Base-by-base conservation (phyloP, 1,140 invertebrate species). In the Drosophila ohnishii region DNA sequence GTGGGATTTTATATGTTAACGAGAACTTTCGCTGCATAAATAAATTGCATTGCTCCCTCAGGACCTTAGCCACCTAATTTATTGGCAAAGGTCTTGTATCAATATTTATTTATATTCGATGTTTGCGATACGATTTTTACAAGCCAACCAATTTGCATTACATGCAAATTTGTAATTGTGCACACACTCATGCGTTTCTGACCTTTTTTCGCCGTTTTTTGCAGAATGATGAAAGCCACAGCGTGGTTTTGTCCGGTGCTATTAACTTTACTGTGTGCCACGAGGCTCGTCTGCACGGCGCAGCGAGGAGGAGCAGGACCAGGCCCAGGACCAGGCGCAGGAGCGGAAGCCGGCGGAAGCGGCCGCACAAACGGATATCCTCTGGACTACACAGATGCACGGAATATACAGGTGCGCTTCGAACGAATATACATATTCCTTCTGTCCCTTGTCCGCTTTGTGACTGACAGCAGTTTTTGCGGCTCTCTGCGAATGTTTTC, bases 191-290 rank as follows among this genome's bases (percentile, higher is more conserved):
- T 65, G 48, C 48, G 63, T 70, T 66, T 60, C 53, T 48, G 51
- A 67, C 55, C 55, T 44, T 50, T 63, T 59, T 53, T 56, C 19
- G 0, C 45, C 45, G 34, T 78, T 65, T 72, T 67, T 71, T 77
- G n/a, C 75, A 91, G 86, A 82, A 90, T 69, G 78, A 91, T 91
- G 90, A 91, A 91, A 90, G 84, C 90, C 80, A 90, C 90, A 80
- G 79, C 86, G 80, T 90, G 90, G 84, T 87, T 91, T 80, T 90
- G 80, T 57, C 90, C 90, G 76, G 84, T 91, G 48, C 62, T 91
- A 73, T 75, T 91, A 75, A 88, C 87, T 73, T 82, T 91, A 78
- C 81, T 91, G 62, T 91, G 90, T 51, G 90, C 86, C 66, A 89
- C 86, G 22, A 75, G 84, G 64, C 72, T 91, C 55, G 90, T 91